A percentile compares a stretch with the other conserved stretches of the same genome.
These are phyloP conservation scores for Steatocranus sp. DNA, from an alignment of 2,797 vertebrate species.

Conservation along the genomic window DNA sequence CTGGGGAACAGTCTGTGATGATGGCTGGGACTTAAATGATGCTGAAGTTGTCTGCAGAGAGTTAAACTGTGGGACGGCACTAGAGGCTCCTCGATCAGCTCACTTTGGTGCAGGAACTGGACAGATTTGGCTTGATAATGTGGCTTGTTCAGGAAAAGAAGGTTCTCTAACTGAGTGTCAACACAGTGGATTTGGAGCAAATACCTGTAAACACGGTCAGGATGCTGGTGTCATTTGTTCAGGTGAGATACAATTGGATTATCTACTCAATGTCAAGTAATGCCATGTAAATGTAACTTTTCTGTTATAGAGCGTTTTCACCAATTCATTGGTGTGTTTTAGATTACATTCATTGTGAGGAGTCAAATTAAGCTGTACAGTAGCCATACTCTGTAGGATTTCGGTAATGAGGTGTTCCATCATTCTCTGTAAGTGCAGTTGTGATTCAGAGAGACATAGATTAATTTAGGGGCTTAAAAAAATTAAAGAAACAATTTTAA, in stretches of 20 bases:
- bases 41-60: background rate
- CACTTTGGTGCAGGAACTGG: background rate
- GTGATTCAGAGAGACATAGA: background rate
- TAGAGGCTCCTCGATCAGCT: background rate
- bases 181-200: background rate
- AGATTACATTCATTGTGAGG: background rate
- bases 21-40: background rate
- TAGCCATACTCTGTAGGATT: background rate
- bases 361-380: background rate
- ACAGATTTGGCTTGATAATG: background rate
- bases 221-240: background rate
- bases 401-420: background rate
- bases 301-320: background rate
- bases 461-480: background rate
- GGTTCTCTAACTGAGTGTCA: background rate
- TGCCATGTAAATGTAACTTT: background rate
- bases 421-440: background rate
- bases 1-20: background rate
- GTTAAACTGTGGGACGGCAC: fast-evolving
- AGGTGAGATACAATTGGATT: background rate
- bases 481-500: background rate
- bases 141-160: background rate
- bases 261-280: background rate
- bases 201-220: background rate
- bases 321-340: background rate